phyloP scores from a whole-genome alignment of 2,888 invertebrate species.

The Zeuzera pyrina region DNA sequence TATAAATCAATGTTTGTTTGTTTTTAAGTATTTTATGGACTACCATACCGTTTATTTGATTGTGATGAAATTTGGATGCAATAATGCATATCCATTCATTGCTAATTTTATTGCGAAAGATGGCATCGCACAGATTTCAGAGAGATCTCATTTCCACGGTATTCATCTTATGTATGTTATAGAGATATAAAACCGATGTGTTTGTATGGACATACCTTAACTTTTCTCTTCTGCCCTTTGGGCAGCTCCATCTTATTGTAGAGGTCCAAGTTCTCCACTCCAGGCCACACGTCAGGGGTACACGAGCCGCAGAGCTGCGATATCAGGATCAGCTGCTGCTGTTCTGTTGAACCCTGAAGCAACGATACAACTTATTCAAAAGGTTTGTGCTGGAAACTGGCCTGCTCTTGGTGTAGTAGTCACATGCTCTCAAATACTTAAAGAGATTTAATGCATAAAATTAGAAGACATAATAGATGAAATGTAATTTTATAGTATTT shows the following conservation, averaged over 20 bases:
- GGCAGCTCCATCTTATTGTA: conserved; percentile 91
- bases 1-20: too few species aligned
- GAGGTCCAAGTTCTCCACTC: conserved; percentile 90
- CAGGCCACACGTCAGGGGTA: conserved; percentile 94
- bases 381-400: too few species aligned
- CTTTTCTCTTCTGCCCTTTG: conserved; percentile 88
- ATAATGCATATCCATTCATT: too few species aligned
- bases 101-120: too few species aligned
- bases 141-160: too few species aligned
- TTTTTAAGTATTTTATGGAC: too few species aligned
- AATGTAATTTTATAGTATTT: too few species aligned
- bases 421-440: background rate
- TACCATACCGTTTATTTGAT: too few species aligned
- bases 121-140: too few species aligned
- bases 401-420: background rate
- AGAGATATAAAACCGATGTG: too few species aligned
- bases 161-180: too few species aligned
- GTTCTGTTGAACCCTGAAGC: conserved; percentile 90
- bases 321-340: conserved; percentile 95
- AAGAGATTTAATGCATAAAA: background rate
- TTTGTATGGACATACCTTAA: conserved; percentile 57
- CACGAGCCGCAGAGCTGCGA: conserved; percentile 97
- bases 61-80: too few species aligned
- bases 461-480: background rate
- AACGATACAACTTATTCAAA: background rate